These are phyloP conservation scores for Drosophila repletoides DNA, from an alignment of 1,140 invertebrate genomes.

Conservation along the genomic window DNA sequence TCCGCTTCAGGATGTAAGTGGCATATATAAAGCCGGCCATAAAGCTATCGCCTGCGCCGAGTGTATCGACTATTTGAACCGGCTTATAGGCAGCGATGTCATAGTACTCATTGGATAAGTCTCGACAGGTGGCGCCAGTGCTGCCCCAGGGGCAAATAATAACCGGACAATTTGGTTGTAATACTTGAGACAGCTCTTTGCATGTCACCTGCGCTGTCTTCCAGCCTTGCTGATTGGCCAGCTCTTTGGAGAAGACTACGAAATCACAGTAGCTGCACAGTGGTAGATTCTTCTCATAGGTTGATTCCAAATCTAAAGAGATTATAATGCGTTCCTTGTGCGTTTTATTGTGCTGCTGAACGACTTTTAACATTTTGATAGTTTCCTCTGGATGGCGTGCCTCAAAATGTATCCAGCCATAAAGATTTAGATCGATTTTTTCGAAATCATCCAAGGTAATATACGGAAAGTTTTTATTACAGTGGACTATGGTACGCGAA, in stretches of 20 bases:
- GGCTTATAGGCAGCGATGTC: conserved; percentile 84
- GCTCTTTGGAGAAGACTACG: conserved; percentile 86
- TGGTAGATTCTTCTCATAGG: conserved; percentile 82
- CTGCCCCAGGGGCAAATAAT: conserved; percentile 89
- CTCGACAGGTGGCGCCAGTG: conserved; percentile 85
- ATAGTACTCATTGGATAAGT: conserved; percentile 81
- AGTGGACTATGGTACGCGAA: conserved; percentile 87
- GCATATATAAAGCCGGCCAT: conserved; percentile 84
- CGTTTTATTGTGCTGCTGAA: conserved; percentile 83
- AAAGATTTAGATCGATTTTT: conserved; percentile 83
- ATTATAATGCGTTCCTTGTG: conserved; percentile 82
- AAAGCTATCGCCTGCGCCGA: conserved; percentile 88
- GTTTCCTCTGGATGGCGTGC: conserved; percentile 85
- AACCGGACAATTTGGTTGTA: conserved; percentile 13
- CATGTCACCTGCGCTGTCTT: conserved; percentile 36
- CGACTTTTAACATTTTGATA: conserved; percentile 84
- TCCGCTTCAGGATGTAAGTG: conserved; percentile 8
- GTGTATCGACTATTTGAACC: conserved; percentile 85
- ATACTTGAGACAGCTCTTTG: conserved; percentile 2
- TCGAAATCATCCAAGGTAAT: conserved; percentile 85
- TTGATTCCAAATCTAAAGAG: conserved; percentile 87
- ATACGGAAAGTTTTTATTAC: conserved; percentile 86
- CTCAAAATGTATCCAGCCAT: conserved; percentile 89
- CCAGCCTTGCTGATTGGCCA: conserved; percentile 50
- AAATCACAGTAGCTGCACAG: conserved; percentile 85